These are phyloP conservation scores for Copidosoma aretas DNA, from an alignment of 2,888 invertebrate species.

Conservation along the genomic window DNA sequence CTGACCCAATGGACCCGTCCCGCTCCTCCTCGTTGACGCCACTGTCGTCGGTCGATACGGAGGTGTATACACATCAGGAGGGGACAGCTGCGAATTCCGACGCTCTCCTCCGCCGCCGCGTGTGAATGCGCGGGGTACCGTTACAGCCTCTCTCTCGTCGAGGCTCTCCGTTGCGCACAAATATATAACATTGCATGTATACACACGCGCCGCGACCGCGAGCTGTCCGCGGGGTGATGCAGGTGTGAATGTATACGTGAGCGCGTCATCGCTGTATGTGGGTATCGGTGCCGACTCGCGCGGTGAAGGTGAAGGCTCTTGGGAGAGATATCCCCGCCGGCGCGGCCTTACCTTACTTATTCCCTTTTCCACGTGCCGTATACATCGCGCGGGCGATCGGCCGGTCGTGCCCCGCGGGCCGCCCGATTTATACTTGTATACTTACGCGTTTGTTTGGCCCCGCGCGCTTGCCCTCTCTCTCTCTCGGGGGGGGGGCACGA, in stretches of 20 bases:
- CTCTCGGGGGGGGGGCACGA: slow-evolving; percentile 4
- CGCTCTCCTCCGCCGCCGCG: slow-evolving; percentile 1
- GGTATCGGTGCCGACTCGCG: not conserved
- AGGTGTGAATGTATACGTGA: not conserved
- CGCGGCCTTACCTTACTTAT: not conserved
- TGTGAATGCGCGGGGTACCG: slow-evolving; percentile 30
- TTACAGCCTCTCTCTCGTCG: not conserved
- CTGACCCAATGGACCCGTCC: slow-evolving; percentile 38
- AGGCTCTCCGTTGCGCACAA: too few relatives aligned
- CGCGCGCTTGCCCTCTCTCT: not conserved
- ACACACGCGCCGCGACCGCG: too few relatives aligned
- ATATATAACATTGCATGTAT: too few relatives aligned
- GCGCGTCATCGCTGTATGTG: too few relatives aligned
- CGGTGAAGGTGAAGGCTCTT: not conserved
- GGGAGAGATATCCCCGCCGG: not conserved
- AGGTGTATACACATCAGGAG: slow-evolving; percentile 14
- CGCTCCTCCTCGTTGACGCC: slow-evolving; percentile 6
- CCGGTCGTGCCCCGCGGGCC: slow-evolving; percentile 59
- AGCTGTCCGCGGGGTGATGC: too few relatives aligned
- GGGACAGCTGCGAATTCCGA: slow-evolving; percentile 8
- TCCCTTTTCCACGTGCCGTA: too few relatives aligned
- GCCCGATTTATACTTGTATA: too few relatives aligned
- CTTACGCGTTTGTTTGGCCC: too few relatives aligned
- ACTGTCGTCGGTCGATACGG: slow-evolving; percentile 28
- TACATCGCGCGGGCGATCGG: too few relatives aligned